phyloP scores from a whole-genome alignment of 2,888 invertebrate species.

The Tuberolachnus salignus region DNA sequence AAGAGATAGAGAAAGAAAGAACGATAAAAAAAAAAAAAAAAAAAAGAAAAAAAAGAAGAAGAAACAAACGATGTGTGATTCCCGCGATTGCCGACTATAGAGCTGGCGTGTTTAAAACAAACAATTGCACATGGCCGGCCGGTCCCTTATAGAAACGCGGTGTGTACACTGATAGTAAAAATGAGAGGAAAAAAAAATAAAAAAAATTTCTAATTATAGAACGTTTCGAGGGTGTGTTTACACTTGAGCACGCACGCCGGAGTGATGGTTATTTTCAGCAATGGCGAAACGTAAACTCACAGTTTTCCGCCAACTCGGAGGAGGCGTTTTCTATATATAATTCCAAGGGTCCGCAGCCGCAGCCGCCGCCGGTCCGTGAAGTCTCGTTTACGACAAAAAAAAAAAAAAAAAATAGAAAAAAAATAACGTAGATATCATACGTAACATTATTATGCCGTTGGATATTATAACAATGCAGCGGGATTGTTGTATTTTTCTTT shows the following conservation, averaged over 20 bases:
- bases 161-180: neutral
- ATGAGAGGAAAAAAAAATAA: no score
- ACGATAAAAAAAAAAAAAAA: constrained; percentile 24
- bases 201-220: constrained; percentile 52
- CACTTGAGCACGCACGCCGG: constrained; percentile 39
- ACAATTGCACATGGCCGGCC: constrained; percentile 54
- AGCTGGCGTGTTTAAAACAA: constrained; percentile 47
- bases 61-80: constrained; percentile 50
- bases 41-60: constrained; percentile 7
- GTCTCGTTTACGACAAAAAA: neutral
- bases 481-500: no score
- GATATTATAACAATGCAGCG: neutral
- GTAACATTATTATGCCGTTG: neutral
- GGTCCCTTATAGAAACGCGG: constrained; percentile 39
- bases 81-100: constrained; percentile 33
- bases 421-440: no score
- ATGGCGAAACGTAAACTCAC: constrained; percentile 47
- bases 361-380: neutral
- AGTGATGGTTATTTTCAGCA: constrained; percentile 51
- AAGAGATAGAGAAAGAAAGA: constrained; percentile 46
- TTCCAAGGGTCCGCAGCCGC: constrained; percentile 29
- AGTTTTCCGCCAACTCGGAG: constrained; percentile 50
- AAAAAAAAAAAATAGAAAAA: no score
- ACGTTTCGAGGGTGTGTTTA: constrained; percentile 49
- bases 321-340: constrained; percentile 52